Evolutionary conservation across 2,888 invertebrate species (phyloP), one percentile per base, ranked within the genome.

Genomic region (Coecobrya sp.): DNA sequence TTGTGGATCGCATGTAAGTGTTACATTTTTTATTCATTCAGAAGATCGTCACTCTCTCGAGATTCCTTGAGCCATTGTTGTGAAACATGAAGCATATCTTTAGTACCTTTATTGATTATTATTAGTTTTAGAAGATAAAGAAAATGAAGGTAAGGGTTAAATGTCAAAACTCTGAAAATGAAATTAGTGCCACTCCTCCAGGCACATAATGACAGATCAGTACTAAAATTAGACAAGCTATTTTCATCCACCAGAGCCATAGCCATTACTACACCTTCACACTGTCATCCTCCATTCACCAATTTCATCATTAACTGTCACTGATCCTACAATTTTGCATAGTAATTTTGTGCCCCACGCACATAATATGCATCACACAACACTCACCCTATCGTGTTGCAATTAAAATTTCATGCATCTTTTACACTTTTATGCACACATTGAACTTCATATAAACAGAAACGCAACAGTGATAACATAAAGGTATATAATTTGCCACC

Each of bases 161-260:
- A 62, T 88, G 88, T 81, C 79, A 88, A 81, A 79, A 81, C 45
- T 62, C 65, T 81, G 79, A 79, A 88, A 88, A 87, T 45, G 65
- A 88, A 79, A 65, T 79, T 79, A 49, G 49, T 45, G 62, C 88
- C 88, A 88, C 88, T 79, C 81, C 88, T 79, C 49, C 76, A 59
- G 52, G 49, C 79, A 79, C 25, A 10, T 86, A 85, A 59, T 45
- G 65, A 70, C 68, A 65, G 85, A 85, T 73, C 25, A 49, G 70
- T 49, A 27, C 76, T 87, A 87, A 87, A 87, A 87, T 87, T 87
- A 87, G 87, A 52, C 76, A 76, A 36, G 76, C 49, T n/a, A 59
- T 22, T 59, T 65, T 73, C 70, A 27, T 30, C 10, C 68, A n/a
- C n/a, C n/a, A n/a, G n/a, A n/a, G n/a, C n/a, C n/a, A 1, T 27